phyloP scores from a whole-genome alignment of 2,113 vertebrate genomes.

The Eonycteris spelaea region DNA sequence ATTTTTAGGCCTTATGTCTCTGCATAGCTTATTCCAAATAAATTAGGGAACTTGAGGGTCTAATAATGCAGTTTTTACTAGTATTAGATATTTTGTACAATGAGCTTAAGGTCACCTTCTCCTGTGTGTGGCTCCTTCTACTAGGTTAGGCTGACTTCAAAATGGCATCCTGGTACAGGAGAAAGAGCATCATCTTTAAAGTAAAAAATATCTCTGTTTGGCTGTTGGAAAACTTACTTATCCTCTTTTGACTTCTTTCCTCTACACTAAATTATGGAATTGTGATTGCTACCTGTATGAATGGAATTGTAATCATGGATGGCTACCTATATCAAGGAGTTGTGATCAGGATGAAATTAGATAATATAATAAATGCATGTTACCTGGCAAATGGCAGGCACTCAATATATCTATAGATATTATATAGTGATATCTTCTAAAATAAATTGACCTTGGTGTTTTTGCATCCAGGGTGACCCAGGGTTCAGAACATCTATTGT shows the following conservation, averaged over 20 bases:
- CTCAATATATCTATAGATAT: not conserved
- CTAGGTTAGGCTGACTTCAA: not conserved
- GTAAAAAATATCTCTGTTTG: not conserved
- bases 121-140: not conserved
- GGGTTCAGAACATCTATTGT: not conserved
- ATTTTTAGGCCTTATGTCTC: not conserved
- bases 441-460: not conserved
- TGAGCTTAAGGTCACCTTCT: not conserved
- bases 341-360: not conserved
- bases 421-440: not conserved
- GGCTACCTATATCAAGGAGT: not conserved
- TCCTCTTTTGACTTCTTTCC: not conserved
- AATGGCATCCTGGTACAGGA: not conserved
- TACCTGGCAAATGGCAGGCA: not conserved
- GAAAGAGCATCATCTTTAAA: not conserved
- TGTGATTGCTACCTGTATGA: not conserved
- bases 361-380: not conserved
- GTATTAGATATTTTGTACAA: not conserved
- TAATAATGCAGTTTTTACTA: not conserved
- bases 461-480: not conserved
- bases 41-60: not conserved
- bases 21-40: not conserved
- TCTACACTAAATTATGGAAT: not conserved
- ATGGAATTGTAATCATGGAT: not conserved
- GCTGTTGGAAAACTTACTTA: not conserved